Evolutionary conservation across 2,888 invertebrate species (phyloP).

Genomic region (Xestia sexstrigata): DNA sequence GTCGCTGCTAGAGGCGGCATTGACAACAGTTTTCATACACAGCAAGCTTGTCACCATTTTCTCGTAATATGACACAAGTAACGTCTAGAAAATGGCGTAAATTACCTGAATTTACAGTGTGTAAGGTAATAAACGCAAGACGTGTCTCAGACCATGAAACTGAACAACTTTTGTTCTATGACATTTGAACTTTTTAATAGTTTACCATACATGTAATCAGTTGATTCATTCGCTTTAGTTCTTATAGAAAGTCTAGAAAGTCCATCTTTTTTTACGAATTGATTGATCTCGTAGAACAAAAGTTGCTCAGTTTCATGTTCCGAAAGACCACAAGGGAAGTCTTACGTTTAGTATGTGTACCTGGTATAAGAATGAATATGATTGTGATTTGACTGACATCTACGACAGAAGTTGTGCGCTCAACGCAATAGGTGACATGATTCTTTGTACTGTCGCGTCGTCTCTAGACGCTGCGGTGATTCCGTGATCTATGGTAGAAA

Average conservation of each 20-base stretch:
- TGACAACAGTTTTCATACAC: background rate
- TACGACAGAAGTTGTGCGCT: background rate
- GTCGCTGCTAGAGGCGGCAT: background rate
- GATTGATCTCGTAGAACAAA: background rate
- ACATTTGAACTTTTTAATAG: no score
- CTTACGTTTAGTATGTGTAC: no score
- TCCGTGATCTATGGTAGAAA: constrained; percentile 12
- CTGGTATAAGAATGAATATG: no score
- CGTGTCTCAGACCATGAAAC: no score
- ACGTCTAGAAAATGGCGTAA: background rate
- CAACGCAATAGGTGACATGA: background rate
- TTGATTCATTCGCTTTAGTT: no score
- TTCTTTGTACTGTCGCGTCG: background rate
- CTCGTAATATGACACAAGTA: background rate
- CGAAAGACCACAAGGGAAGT: no score
- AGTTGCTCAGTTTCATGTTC: background rate
- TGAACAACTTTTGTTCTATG: no score
- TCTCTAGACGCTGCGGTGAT: background rate
- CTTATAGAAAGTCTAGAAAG: no score
- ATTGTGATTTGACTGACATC: background rate
- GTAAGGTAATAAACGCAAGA: no score
- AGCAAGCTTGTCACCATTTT: background rate
- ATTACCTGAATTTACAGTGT: background rate
- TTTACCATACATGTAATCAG: no score
- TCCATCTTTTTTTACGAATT: background rate